Base-by-base conservation (phyloP, 2,888 invertebrate species). In the Agonum fuliginosum region DNA sequence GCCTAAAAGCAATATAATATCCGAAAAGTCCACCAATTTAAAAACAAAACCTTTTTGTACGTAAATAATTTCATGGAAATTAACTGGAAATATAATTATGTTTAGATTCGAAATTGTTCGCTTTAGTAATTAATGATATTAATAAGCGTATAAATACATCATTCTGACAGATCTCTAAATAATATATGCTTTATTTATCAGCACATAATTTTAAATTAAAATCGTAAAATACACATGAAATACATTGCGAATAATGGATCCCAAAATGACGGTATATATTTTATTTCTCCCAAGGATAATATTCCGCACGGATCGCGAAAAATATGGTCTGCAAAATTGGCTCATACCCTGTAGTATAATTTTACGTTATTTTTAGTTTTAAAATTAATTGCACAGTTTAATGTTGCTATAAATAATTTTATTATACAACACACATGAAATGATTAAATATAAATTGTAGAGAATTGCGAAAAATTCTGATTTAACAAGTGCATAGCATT, bases 81-180 rank as follows among this genome's bases (percentile, higher is more conserved):
- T 54, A 54, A n/a, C 54, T 54, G 5, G 48, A n/a, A 43, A 54
- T 24, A 54, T 54, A 54, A 54, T 54, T 54, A 54, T 54, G 12
- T 54, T 37, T 3, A 37, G 37, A 37, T 37, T 37, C 0, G n/a
- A 37, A 37, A 37, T 37, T 37, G n/a, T 37, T 37, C 37, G 37
- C 37, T 1, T 54, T 27, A 54, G 12, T 54, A 54, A 54, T 54
- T 54, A 54, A 54, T 54, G 24, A 54, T 54, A 54, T 54, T 54
- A 54, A 54, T 54, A 54, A 22, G 22, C 22, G 12, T 54, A 54
- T 54, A 24, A 54, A 54, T 54, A 24, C 24, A 22, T 54, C 54
- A 54, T 54, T 8, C 12, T 22, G 54, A 54, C 54, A 54, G 24
- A 5, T 12, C 24, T 24, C 24, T 24, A 54, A 54, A 54, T 54